A percentile compares a stretch with the other conserved stretches of the same genome.
Conservation (phyloP, 1,140 invertebrate genomes). For the Drosophila busckii region DNA sequence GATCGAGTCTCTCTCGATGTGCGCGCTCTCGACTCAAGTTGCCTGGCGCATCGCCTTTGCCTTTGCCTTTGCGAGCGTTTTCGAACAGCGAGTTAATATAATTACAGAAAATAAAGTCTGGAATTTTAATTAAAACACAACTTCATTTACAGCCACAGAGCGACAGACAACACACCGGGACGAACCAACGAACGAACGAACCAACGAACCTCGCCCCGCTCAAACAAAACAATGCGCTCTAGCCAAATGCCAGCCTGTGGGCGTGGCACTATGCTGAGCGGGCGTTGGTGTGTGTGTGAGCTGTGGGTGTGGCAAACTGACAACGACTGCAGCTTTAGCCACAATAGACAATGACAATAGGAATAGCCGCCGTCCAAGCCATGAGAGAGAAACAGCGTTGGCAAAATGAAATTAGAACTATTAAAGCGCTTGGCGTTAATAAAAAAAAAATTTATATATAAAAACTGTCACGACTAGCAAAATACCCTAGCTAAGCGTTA, state of each 20-base stretch:
- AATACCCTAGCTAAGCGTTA: too few species aligned
- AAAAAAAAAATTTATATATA: too few species aligned
- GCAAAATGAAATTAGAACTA: constrained; percentile 27
- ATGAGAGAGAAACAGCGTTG: constrained; percentile 29
- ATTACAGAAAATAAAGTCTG: constrained; percentile 78
- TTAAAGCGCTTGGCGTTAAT: too few species aligned
- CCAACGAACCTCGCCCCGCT: too few species aligned
- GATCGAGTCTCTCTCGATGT: constrained; percentile 37
- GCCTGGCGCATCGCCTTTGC: constrained; percentile 1
- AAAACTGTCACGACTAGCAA: not conserved
- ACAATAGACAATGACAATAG: constrained; percentile 43
- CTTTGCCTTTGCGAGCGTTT: constrained; percentile 28
- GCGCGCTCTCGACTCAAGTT: constrained; percentile 3
- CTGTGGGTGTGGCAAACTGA: too few species aligned
- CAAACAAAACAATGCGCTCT: too few species aligned
- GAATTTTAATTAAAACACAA: constrained; percentile 78
- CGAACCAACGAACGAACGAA: constrained; percentile 15
- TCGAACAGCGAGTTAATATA: constrained; percentile 75
- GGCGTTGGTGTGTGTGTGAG: not conserved
- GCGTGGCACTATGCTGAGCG: not conserved
- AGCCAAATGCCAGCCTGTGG: not conserved
- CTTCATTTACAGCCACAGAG: constrained; percentile 75
- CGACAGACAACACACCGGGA: constrained; percentile 47
- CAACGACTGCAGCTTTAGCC: constrained; percentile 33
- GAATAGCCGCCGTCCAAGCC: constrained; percentile 25